Evolutionary conservation across 1,140 invertebrate species (phyloP), one percentile per base, ranked within the genome.

Genomic region (Cydia amplana): DNA sequence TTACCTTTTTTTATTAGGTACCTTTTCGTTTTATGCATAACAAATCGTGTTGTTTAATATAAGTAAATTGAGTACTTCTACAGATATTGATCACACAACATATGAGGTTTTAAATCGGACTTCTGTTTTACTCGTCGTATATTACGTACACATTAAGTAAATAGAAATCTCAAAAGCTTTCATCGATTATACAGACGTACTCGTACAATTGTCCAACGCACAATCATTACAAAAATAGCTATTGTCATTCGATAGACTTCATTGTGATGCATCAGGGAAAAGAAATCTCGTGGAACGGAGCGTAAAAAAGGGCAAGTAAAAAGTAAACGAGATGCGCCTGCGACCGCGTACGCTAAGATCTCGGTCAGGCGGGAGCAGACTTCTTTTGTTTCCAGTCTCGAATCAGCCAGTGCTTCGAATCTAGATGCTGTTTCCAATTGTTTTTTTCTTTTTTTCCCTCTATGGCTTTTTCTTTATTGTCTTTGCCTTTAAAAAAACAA

Each of bases 341-440:
- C 78, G 83, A 87, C 85, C 87, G 88, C 87, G 88, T 91, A 92
- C 86, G 85, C 89, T 78, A 86, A 92, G 91, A 92, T 92, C 91
- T 92, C 90, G 90, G 89, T 91, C 90, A 92, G 87, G 88, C 90
- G 82, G 87, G 86, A 90, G 89, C 88, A 81, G 83, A 90, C 81
- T 91, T 83, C 89, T 92, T 92, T 91, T 92, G 89, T 92, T 91
- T 87, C 86, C 84, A 88, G 78, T 82, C 81, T 91, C 89, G 90
- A 90, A 92, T 92, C 90, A 91, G 90, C 90, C 89, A 90, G 88
- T 87, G 86, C 89, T 88, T 92, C 89, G 89, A 90, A 92, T 92
- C 90, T 92, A 92, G 90, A 92, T 92, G 86, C 85, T 87, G 87
- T 90, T 90, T 85, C 80, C 80, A 79, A 84, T 85, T 83, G 81